Percentiles rank a stretch among this genome's conserved stretches.
Conservation (phyloP, 2,113 vertebrate species). For the Anarhynchus alexandrinus region DNA sequence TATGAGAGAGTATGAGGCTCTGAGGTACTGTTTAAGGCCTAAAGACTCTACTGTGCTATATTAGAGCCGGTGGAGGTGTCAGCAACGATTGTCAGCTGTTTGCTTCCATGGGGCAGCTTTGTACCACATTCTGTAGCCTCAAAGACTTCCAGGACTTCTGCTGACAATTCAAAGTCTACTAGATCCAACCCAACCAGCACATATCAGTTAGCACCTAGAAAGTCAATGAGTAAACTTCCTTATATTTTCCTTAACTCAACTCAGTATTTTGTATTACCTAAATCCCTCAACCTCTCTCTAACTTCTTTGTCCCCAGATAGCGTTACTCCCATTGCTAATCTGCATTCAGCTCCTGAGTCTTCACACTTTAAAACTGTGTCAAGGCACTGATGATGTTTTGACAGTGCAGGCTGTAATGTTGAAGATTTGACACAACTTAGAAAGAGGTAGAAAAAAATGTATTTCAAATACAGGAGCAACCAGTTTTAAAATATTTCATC, state of each 20-base stretch:
- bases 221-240: not conserved
- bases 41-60: not conserved
- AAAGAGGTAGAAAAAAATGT: not conserved
- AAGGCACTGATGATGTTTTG: conserved; percentile 45
- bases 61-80: not conserved
- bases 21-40: not conserved
- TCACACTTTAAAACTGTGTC: conserved; percentile 44
- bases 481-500: not conserved
- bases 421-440: conserved; percentile 8
- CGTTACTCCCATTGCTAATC: not conserved
- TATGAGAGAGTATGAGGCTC: not conserved
- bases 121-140: not conserved
- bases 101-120: not conserved
- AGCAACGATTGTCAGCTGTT: not conserved
- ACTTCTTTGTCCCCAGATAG: not conserved
- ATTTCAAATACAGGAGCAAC: not conserved
- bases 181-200: not conserved
- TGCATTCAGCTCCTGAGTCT: conserved; percentile 15
- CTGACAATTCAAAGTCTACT: not conserved
- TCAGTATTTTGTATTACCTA: not conserved
- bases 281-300: not conserved
- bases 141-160: not conserved
- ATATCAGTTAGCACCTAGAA: not conserved
- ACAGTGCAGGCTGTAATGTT: conserved; percentile 23
- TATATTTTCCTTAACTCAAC: not conserved